phyloP scores from a whole-genome alignment of 2,797 vertebrate genomes.

The Adelosebastes latens region DNA sequence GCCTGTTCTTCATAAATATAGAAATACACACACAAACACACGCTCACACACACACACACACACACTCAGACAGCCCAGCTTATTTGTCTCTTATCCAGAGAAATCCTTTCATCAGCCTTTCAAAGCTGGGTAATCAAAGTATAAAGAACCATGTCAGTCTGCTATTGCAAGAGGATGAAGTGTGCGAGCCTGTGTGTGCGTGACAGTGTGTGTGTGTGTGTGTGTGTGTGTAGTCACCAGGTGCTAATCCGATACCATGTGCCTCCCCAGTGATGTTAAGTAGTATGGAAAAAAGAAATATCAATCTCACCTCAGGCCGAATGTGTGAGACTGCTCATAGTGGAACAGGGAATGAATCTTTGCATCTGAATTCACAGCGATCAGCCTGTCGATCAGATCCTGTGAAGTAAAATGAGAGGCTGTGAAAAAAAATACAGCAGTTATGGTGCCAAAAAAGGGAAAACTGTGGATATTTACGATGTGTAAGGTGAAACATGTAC shows the following conservation, averaged over 20 bases:
- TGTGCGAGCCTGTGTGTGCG: conserved; percentile 15
- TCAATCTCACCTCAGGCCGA: conserved; percentile 93
- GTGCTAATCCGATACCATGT: conserved; percentile 44
- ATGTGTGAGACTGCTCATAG: conserved; percentile 95
- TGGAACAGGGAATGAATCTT: conserved; percentile 96
- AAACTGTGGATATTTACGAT: conserved; percentile 20
- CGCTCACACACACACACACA: neutral
- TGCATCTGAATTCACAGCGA: conserved; percentile 91
- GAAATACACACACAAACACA: neutral
- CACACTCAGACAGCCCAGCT: neutral
- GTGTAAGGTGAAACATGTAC: conserved; percentile 16
- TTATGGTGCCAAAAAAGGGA: conserved; percentile 3
- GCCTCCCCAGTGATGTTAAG: conserved; percentile 29
- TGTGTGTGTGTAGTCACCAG: conserved; percentile 9
- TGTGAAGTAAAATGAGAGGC: conserved; percentile 68
- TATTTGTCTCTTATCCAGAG: conserved; percentile 56
- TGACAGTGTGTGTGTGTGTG: neutral
- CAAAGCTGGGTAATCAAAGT: conserved; percentile 60
- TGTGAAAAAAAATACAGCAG: conserved; percentile 23
- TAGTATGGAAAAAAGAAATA: conserved; percentile 17
- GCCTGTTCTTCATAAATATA: conserved; percentile 24
- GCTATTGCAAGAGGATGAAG: conserved; percentile 40
- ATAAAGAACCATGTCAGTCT: conserved; percentile 65
- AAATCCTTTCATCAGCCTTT: conserved; percentile 68
- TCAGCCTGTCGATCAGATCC: conserved; percentile 95